Evolutionary conservation across 1,140 invertebrate species (phyloP).

Genomic region (Solenopsis fugax): DNA sequence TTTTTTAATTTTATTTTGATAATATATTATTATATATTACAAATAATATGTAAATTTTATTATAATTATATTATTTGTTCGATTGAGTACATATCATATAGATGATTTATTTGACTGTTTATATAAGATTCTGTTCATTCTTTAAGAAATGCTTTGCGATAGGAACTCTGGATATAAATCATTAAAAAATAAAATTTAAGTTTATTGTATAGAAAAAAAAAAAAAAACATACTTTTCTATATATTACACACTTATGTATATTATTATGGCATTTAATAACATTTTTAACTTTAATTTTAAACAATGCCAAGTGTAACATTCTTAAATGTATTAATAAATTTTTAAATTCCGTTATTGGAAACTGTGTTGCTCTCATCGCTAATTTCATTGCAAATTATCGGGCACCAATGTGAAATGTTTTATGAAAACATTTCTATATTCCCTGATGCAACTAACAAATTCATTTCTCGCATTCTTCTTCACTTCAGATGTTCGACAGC

Average conservation of each 20-base stretch:
- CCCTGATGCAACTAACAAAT: neutral
- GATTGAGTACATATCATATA: too few relatives aligned
- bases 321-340: neutral
- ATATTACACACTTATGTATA: neutral
- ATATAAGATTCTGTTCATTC: too few relatives aligned
- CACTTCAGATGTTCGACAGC: neutral
- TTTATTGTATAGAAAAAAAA: neutral
- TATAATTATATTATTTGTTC: too few relatives aligned
- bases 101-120: too few relatives aligned
- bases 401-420: neutral
- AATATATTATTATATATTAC: neutral
- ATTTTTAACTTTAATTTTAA: neutral
- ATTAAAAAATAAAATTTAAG: neutral
- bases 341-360: neutral
- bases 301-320: neutral
- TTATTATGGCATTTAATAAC: slow-evolving; percentile 15
- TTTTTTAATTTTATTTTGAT: slow-evolving; percentile 26
- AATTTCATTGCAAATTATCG: neutral
- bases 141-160: too few relatives aligned
- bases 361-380: neutral
- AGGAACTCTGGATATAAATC: neutral
- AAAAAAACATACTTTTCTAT: neutral
- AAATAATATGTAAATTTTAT: neutral
- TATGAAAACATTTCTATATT: neutral
- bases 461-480: neutral